Evolutionary conservation across 2,797 vertebrate genomes (phyloP), one percentile per base, ranked within the genome.

Genomic region (Pelochelys cantorii): DNA sequence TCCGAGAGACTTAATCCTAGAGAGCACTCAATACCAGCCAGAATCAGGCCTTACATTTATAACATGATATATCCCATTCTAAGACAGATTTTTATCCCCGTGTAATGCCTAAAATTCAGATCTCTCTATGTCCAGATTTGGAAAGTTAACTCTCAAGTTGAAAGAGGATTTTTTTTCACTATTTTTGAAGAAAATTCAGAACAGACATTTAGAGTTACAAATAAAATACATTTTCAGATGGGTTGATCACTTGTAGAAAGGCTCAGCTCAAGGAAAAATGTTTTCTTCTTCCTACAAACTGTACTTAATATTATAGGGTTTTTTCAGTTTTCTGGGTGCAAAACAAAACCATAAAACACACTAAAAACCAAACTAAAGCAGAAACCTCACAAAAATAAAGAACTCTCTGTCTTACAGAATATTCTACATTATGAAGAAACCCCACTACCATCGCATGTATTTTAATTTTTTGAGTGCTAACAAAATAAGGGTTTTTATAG

Each of bases 391-490:
- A 85, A 94, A 94, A 93, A 54, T 17, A 74, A 48, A 84, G 42
- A 68, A 54, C 2, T 83, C 23, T 14, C 84, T 79, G 2, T 37
- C 59, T 80, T 80, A 84, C 1, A 48, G 71, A 84, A 79, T 4
- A 75, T 1, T 15, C 2, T 7, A 5, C 29, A 5, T 86, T 91
- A 31, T 86, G 2, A 80, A 86, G 56, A 42, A 31, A 74, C 79
- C n/a, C 34, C 34, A 71, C 34, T 11, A 78, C 9, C 82, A 5
- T 0, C 0, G 83, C 12, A n/a, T 2, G 13, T 17, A 1, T 75
- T 20, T 85, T 54, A 80, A 34, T 42, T 62, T 34, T 62, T 92
- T 82, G 18, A 96, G 10, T 5, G 23, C 8, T 15, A 88, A 86
- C 62, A 48, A 90, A 74, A 78, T 7, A 81, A 53, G 5, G 79